phyloP scores from a whole-genome alignment of 2,888 invertebrate species.

The Neria commutata region DNA sequence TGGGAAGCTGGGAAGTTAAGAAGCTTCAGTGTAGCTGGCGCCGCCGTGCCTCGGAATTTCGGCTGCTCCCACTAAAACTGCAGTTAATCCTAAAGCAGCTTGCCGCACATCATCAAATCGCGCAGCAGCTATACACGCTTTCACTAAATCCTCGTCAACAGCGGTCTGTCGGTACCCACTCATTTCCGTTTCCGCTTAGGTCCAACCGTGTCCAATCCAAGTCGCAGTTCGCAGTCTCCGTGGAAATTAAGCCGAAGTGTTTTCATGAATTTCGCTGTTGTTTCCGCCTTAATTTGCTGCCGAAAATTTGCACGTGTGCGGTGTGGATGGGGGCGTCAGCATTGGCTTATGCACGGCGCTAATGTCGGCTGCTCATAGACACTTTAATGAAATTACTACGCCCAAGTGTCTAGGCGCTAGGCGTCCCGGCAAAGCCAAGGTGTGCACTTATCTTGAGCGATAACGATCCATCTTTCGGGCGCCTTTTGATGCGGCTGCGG shows the following conservation, averaged over 20 bases:
- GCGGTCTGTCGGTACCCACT: no score
- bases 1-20: no score
- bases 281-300: slow-evolving; percentile 8
- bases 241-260: not conserved
- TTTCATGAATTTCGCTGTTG: not conserved
- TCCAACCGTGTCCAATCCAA: no score
- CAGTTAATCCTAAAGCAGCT: no score
- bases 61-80: no score
- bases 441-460: slow-evolving; percentile 54
- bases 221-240: no score
- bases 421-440: not conserved
- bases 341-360: not conserved
- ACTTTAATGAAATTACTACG: slow-evolving; percentile 20
- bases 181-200: no score
- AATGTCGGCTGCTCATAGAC: not conserved
- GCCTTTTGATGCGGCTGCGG: not conserved
- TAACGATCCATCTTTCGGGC: slow-evolving; percentile 59
- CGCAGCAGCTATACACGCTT: no score
- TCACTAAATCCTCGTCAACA: no score
- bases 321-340: not conserved
- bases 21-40: no score
- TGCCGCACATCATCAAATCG: no score
- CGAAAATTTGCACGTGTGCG: not conserved
- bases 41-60: no score
- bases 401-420: not conserved